Evolutionary conservation across 2,888 invertebrate species (phyloP).

Genomic region (Arenicola marina): DNA sequence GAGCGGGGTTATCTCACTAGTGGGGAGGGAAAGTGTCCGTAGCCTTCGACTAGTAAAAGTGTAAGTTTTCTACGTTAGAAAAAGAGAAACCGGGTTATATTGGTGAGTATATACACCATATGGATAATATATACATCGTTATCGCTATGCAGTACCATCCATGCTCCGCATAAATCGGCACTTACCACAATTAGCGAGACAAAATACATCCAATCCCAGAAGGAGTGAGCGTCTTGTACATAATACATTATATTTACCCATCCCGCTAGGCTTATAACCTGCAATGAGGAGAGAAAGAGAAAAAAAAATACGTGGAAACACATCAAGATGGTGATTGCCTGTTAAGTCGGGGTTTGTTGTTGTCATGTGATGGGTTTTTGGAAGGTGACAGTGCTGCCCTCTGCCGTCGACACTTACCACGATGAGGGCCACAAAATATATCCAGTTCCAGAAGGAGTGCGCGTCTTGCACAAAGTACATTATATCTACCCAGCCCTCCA

Average conservation of each 20-base stretch:
- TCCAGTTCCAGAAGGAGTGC: constrained; percentile 99
- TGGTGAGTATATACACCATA: no score
- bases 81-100: no score
- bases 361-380: no score
- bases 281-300: constrained; percentile 39
- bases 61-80: no score
- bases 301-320: background rate
- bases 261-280: constrained; percentile 99
- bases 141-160: no score
- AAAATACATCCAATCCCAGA: constrained; percentile 99
- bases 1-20: no score
- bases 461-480: constrained; percentile 99
- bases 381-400: no score
- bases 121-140: no score
- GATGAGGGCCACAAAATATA: constrained; percentile 97
- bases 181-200: constrained; percentile 98
- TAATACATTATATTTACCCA: constrained; percentile 99
- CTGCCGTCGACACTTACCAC: constrained; percentile 95
- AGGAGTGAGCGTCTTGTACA: constrained; percentile 99
- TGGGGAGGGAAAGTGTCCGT: no score
- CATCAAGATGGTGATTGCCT: background rate
- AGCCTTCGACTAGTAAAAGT: no score
- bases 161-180: no score
- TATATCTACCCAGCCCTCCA: constrained; percentile 99
- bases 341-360: no score